These are phyloP conservation scores for Rousettus madagascariensis DNA, from an alignment of 2,797 vertebrate genomes.

Conservation along the genomic window DNA sequence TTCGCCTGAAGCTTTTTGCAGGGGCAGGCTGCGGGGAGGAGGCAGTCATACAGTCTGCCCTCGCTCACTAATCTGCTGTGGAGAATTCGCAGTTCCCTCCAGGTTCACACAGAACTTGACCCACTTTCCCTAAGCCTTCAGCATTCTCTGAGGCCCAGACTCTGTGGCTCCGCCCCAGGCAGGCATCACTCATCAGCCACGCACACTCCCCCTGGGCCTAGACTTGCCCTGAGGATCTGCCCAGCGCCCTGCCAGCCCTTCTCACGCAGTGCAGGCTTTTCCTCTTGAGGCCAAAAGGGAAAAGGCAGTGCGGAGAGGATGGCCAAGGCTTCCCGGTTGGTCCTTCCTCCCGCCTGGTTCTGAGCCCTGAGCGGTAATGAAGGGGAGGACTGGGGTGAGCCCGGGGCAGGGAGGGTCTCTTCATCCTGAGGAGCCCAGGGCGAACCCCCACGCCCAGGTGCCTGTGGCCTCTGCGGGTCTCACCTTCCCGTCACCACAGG, in stretches of 20 bases:
- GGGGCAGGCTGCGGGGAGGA: rapidly evolving
- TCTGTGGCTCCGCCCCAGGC: neutral
- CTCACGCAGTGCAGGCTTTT: neutral
- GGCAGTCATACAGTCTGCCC: rapidly evolving
- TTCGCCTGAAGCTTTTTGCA: neutral
- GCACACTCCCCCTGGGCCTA: neutral
- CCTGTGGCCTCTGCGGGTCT: neutral
- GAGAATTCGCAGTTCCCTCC: rapidly evolving
- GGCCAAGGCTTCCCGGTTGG: neutral
- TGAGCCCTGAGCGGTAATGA: neutral
- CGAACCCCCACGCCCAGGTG: too few relatives aligned
- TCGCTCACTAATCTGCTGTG: rapidly evolving
- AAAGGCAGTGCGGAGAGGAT: neutral
- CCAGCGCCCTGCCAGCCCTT: rapidly evolving
- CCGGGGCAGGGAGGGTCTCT: neutral
- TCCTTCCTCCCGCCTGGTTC: neutral
- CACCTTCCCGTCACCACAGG: rapidly evolving
- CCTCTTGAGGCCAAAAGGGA: neutral
- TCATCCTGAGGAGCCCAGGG: neutral
- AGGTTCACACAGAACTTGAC: neutral
- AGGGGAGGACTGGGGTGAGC: neutral
- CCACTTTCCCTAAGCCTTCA: neutral
- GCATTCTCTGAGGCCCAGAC: neutral
- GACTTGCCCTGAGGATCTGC: neutral
- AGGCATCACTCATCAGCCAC: rapidly evolving